Conservation (phyloP, 35 echinoderm and acorn worm genomes). For the Strongylocentrotus purpuratus region DNA sequence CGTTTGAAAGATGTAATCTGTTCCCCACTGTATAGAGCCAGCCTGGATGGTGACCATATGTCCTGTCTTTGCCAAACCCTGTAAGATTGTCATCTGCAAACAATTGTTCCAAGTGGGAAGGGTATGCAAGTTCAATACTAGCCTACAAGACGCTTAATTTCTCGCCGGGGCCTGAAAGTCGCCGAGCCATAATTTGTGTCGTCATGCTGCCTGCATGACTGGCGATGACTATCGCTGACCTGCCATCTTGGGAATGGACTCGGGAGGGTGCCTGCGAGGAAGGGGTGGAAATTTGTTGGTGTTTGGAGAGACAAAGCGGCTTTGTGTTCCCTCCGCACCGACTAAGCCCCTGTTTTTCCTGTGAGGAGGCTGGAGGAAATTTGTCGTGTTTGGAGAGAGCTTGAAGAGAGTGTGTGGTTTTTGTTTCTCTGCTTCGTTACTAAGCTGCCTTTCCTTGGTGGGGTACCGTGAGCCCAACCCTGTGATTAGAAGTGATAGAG, state of each 20-base stretch:
- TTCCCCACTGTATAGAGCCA: neutral
- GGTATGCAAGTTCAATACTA: neutral
- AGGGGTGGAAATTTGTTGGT: constrained; percentile 9
- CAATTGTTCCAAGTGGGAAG: neutral
- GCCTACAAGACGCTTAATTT: neutral
- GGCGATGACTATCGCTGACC: neutral
- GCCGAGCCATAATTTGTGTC: neutral
- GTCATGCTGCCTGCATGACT: constrained; percentile 7
- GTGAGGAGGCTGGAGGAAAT: neutral
- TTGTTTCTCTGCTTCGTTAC: neutral
- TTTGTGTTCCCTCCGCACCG: neutral
- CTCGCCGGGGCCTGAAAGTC: neutral
- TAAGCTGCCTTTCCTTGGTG: neutral
- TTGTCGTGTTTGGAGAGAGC: neutral
- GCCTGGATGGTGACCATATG: neutral
- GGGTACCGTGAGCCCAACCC: neutral
- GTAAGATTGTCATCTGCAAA: neutral
- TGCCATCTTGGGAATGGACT: neutral
- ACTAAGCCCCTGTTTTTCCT: neutral
- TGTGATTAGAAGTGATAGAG: neutral
- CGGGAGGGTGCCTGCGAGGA: neutral
- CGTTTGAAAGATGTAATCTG: neutral
- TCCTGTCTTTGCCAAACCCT: neutral
- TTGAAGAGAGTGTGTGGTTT: neutral
- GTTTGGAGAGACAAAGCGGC: neutral